These are phyloP conservation scores for Enteromius mattozi DNA, from an alignment of 2,797 vertebrate genomes.

Conservation along the genomic window DNA sequence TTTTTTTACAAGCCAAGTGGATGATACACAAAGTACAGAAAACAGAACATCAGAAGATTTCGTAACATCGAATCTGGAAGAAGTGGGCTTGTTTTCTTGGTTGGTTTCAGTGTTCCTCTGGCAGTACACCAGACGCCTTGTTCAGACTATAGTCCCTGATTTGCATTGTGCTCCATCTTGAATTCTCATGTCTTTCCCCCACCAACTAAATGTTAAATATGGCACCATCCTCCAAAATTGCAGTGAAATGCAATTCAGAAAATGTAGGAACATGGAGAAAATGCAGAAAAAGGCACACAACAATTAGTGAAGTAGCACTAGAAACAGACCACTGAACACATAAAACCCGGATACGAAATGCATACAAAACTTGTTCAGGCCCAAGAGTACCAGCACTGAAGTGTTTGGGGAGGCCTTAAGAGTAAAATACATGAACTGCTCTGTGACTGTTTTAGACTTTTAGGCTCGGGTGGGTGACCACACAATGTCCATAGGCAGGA, in stretches of 20 bases:
- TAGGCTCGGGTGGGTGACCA: conserved; percentile 45
- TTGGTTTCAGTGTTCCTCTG: conserved; percentile 72
- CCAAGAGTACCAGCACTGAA: conserved; percentile 73
- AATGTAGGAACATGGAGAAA: conserved; percentile 71
- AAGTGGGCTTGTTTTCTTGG: conserved; percentile 66
- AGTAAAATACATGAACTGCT: conserved; percentile 41
- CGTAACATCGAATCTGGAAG: conserved; percentile 78
- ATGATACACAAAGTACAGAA: conserved; percentile 81
- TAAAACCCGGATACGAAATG: conserved; percentile 58
- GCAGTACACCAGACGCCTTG: conserved; percentile 72
- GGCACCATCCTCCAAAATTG: conserved; percentile 75
- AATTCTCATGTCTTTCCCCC: conserved; percentile 51
- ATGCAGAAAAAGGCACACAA: conserved; percentile 85
- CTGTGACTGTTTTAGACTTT: conserved; percentile 46
- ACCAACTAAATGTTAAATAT: conserved; percentile 66
- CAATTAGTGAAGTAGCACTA: conserved; percentile 77
- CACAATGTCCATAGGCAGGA: conserved; percentile 47
- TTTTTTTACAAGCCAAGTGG: conserved; percentile 83
- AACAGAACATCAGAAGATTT: conserved; percentile 74
- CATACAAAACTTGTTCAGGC: conserved; percentile 68
- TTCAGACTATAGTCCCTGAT: conserved; percentile 73
- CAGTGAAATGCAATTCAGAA: conserved; percentile 52
- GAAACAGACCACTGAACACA: conserved; percentile 65
- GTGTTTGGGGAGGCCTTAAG: conserved; percentile 66
- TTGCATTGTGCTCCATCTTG: conserved; percentile 74